Evolutionary conservation across 2,113 vertebrate species (phyloP).

Genomic region (Echinops telfairi): DNA sequence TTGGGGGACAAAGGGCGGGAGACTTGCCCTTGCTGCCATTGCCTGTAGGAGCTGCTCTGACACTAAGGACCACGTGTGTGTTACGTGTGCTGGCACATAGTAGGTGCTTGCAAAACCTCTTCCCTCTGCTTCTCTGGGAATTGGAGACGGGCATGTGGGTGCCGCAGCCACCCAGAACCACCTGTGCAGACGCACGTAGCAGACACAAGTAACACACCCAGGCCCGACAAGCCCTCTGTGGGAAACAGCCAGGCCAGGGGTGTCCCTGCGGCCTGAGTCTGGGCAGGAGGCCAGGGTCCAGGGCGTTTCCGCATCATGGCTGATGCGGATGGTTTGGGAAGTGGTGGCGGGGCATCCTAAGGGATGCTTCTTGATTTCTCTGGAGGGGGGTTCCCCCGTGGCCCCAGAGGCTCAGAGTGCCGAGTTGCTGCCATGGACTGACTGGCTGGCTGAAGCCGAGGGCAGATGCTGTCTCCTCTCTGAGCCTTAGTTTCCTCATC

Average conservation of each 20-base stretch:
- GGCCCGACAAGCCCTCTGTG: background rate
- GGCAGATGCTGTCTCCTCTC: background rate
- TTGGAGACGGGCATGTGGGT: background rate
- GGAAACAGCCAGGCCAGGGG: background rate
- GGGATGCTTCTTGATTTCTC: background rate
- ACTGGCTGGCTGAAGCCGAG: background rate
- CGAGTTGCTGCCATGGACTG: no score
- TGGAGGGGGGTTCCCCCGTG: background rate
- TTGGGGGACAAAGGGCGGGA: background rate
- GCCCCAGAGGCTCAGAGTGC: background rate
- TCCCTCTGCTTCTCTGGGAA: background rate
- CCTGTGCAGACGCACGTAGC: no score
- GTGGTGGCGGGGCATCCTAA: background rate
- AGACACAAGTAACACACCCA: background rate
- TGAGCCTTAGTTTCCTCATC: background rate
- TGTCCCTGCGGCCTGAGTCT: background rate
- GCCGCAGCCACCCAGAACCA: background rate
- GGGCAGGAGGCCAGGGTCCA: no score
- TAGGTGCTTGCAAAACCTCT: background rate
- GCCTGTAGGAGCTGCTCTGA: background rate
- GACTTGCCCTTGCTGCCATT: background rate
- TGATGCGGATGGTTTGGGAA: background rate
- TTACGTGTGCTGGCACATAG: rapidly evolving
- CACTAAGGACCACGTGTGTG: background rate
- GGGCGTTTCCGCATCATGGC: no score